Evolutionary conservation across 1,140 invertebrate genomes (phyloP).

Genomic region (Linepithema humile): DNA sequence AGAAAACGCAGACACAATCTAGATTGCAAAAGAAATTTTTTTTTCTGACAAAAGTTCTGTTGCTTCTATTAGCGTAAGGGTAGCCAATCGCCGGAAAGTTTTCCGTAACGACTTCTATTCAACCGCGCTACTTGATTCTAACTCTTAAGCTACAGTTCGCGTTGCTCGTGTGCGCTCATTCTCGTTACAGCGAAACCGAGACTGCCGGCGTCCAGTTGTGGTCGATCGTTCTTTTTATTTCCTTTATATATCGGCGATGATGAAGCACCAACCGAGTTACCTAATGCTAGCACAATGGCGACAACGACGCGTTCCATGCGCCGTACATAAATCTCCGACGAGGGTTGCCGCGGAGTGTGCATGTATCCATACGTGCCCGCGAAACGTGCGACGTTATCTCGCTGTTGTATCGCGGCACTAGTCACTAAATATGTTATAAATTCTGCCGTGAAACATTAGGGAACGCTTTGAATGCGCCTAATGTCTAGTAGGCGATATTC

Average conservation of each 20-base stretch:
- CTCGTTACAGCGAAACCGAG: not conserved
- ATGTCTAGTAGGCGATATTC: conserved; percentile 58
- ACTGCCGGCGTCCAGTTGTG: not conserved
- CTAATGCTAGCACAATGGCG: conserved; percentile 76
- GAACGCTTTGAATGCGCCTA: conserved; percentile 74
- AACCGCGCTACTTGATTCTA: not conserved
- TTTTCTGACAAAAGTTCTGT: not conserved
- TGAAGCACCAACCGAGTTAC: conserved; percentile 73
- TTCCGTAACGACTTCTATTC: conserved; percentile 16
- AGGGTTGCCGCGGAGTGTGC: conserved; percentile 56
- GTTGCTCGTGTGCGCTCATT: not conserved
- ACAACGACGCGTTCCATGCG: conserved; percentile 69
- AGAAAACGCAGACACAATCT: not conserved
- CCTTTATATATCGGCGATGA: conserved; percentile 69
- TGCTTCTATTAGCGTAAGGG: not conserved
- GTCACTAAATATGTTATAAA: conserved; percentile 79
- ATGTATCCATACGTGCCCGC: conserved; percentile 37
- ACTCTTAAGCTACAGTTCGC: not conserved
- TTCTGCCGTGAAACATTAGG: conserved; percentile 74
- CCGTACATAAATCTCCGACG: conserved; percentile 77
- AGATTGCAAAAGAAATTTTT: not conserved
- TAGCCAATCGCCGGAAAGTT: not conserved
- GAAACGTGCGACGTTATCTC: conserved; percentile 69
- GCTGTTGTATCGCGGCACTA: conserved; percentile 67
- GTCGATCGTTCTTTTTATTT: conserved; percentile 21